These are phyloP conservation scores for Trachymyrmex septentrionalis DNA, from an alignment of 1,140 invertebrate genomes.

Conservation along the genomic window DNA sequence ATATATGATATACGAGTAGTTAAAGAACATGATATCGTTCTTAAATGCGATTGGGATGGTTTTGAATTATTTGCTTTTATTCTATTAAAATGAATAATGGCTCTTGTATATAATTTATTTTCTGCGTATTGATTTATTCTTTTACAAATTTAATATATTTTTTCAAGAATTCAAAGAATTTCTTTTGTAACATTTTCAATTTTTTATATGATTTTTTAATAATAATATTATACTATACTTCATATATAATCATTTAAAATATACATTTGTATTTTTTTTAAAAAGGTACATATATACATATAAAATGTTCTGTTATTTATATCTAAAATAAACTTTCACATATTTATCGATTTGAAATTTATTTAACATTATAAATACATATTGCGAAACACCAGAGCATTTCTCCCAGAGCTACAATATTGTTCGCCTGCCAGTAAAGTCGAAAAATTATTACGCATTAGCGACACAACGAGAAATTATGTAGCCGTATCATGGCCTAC, in stretches of 20 bases:
- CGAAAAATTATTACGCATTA: slow-evolving; percentile 48
- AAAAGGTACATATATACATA: not conserved
- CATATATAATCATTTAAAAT: too few species aligned
- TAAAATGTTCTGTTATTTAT: not conserved
- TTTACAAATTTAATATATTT: not conserved
- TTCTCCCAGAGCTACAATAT: slow-evolving; percentile 10
- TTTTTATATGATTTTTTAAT: not conserved
- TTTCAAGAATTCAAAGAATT: not conserved
- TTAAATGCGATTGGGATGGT: slow-evolving; percentile 50
- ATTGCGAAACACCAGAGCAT: not conserved
- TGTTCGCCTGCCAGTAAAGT: slow-evolving; percentile 10
- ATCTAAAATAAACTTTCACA: not conserved
- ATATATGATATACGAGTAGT: slow-evolving; percentile 35
- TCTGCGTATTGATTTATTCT: not conserved
- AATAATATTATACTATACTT: too few species aligned
- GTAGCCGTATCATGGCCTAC: not conserved
- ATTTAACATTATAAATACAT: not conserved
- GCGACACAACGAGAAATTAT: slow-evolving; percentile 42
- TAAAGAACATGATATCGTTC: slow-evolving; percentile 61
- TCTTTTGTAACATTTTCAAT: not conserved
- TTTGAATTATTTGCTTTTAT: not conserved
- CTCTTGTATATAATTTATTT: not conserved
- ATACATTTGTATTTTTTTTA: too few species aligned
- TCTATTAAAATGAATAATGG: not conserved
- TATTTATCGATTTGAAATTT: slow-evolving; percentile 12